phyloP scores from a whole-genome alignment of 2,113 vertebrate species.

The Dasypus novemcinctus region DNA sequence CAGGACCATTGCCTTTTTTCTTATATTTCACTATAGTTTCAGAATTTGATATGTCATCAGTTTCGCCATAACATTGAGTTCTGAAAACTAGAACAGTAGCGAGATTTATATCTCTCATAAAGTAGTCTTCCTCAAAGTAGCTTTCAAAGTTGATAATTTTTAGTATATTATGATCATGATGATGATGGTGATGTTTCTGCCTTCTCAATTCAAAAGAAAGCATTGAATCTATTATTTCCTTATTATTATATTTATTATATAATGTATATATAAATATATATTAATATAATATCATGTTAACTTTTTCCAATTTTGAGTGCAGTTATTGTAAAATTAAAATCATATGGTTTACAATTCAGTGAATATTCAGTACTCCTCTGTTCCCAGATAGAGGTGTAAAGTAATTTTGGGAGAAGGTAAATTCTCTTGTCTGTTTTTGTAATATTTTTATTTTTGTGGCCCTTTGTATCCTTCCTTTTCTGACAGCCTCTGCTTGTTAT shows the following conservation, averaged over 20 bases:
- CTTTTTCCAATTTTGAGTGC: constrained; percentile 59
- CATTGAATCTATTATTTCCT: constrained; percentile 40
- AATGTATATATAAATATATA: no score
- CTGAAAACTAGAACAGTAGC: background rate
- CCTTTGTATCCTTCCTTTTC: background rate
- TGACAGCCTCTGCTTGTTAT: background rate
- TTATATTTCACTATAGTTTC: background rate
- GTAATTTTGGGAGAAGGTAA: background rate
- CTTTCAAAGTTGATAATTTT: constrained; percentile 46
- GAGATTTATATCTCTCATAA: constrained; percentile 38
- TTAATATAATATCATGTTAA: no score
- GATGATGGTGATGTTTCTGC: no score
- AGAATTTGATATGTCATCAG: background rate
- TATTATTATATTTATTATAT: no score
- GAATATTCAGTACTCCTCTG: constrained; percentile 28
- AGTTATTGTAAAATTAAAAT: constrained; percentile 73
- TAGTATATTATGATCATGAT: background rate
- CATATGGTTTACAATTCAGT: constrained; percentile 69
- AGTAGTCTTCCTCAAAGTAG: constrained; percentile 58
- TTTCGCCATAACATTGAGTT: background rate
- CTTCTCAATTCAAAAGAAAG: constrained; percentile 48
- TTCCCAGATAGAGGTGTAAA: background rate
- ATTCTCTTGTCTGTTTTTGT: background rate
- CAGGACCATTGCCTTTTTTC: background rate
- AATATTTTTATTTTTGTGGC: background rate